These are phyloP conservation scores for Malurus cyaneus DNA, from an alignment of 2,113 vertebrate species.

Conservation along the genomic window DNA sequence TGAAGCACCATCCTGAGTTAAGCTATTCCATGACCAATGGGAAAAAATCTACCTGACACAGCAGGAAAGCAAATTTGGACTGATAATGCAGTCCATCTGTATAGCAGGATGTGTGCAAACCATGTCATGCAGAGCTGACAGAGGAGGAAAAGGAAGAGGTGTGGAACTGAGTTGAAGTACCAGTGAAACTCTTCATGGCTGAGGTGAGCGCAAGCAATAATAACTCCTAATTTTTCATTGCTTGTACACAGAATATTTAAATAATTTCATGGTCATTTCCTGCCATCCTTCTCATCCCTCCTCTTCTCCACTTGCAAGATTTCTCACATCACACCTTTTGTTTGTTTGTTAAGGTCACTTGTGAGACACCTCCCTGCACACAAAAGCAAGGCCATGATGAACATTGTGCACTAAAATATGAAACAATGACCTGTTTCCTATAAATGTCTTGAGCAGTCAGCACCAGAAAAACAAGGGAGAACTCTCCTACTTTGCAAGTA, in stretches of 20 bases:
- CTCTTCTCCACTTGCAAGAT: background rate
- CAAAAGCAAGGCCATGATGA: background rate
- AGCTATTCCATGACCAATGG: background rate
- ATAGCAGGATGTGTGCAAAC: background rate
- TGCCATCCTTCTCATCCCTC: background rate
- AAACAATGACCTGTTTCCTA: background rate
- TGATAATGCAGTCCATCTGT: background rate
- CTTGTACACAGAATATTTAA: background rate
- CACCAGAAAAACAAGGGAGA: background rate
- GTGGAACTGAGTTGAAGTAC: accelerated
- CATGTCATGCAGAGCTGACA: background rate
- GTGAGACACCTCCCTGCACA: background rate
- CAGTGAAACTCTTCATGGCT: background rate
- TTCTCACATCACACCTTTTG: background rate
- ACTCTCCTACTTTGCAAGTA: background rate
- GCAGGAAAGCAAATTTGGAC: background rate
- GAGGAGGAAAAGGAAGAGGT: background rate
- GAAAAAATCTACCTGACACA: background rate
- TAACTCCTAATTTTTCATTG: background rate
- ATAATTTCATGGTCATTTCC: background rate
- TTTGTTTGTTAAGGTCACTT: background rate
- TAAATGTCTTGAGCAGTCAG: background rate
- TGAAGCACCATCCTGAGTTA: background rate
- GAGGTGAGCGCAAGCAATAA: background rate
- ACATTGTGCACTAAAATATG: background rate